Evolutionary conservation across 2,797 vertebrate genomes (phyloP).

Genomic region (Microcaecilia unicolor): DNA sequence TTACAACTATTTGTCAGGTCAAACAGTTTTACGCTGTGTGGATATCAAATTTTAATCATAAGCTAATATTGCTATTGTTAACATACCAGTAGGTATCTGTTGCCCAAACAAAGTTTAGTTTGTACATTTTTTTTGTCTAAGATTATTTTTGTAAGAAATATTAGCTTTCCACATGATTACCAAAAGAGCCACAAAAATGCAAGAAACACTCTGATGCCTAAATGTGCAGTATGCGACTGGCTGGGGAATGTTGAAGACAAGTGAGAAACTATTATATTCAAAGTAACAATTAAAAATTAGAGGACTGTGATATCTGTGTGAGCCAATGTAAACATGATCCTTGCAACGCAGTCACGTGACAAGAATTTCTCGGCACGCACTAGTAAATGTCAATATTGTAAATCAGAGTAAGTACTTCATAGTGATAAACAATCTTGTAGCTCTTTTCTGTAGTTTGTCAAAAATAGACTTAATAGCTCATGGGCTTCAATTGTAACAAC

Average conservation of each 20-base stretch:
- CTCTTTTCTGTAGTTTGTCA: too few relatives aligned
- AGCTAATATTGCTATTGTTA: slow-evolving; percentile 1
- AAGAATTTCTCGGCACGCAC: too few relatives aligned
- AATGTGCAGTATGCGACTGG: slow-evolving; percentile 1
- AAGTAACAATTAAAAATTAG: not conserved
- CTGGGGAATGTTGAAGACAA: slow-evolving; percentile 2
- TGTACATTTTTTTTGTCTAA: slow-evolving; percentile 8
- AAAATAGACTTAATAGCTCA: too few relatives aligned
- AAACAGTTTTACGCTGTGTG: not conserved
- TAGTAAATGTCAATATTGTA: too few relatives aligned
- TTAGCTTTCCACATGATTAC: slow-evolving; percentile 19
- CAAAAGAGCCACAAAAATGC: slow-evolving; percentile 10
- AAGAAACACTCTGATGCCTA: slow-evolving; percentile 1
- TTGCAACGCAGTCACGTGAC: too few relatives aligned
- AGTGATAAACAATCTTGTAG: too few relatives aligned
- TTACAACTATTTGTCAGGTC: not conserved
- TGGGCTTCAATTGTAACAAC: too few relatives aligned
- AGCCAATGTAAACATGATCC: not conserved
- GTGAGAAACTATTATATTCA: slow-evolving; percentile 4
- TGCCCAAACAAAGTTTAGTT: slow-evolving; percentile 15
- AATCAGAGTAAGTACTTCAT: too few relatives aligned
- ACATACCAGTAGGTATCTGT: slow-evolving; percentile 9
- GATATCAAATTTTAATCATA: not conserved
- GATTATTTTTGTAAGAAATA: slow-evolving; percentile 12
- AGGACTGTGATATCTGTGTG: not conserved